Conservation (phyloP, 2,797 vertebrate genomes). For the Ambastaia sidthimunki region DNA sequence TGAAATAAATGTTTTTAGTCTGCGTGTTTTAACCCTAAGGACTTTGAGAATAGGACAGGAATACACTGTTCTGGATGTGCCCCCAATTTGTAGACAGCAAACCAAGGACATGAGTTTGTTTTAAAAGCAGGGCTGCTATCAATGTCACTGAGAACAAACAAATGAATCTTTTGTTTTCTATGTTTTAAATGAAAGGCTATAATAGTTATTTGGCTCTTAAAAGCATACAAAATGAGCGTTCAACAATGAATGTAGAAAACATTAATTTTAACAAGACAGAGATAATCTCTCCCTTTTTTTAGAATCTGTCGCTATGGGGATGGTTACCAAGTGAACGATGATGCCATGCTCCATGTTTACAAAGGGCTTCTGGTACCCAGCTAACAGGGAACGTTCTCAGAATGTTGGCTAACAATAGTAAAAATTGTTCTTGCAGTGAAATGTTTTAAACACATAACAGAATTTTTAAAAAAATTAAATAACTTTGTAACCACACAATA, state of each 20-base stretch:
- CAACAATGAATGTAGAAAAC: not conserved
- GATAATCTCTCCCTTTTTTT: constrained; percentile 3
- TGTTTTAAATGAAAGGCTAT: constrained; percentile 3
- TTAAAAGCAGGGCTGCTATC: constrained; percentile 16
- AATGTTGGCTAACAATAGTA: too few species aligned
- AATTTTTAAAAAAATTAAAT: too few species aligned
- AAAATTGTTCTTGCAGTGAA: too few species aligned
- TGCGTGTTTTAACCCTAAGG: not conserved
- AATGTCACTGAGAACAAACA: not conserved
- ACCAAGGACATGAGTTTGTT: constrained; percentile 4
- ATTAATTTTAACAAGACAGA: constrained; percentile 24
- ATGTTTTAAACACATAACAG: too few species aligned
- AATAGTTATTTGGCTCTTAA: not conserved
- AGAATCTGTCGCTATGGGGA: constrained; percentile 46
- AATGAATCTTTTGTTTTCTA: constrained; percentile 11
- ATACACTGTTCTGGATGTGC: not conserved
- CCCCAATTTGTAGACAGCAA: not conserved
- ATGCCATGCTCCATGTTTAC: constrained; percentile 53
- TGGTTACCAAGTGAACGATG: constrained; percentile 57
- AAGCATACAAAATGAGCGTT: not conserved
- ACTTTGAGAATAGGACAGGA: not conserved
- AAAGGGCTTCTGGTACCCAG: constrained; percentile 46
- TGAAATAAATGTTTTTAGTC: not conserved
- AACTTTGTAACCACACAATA: too few species aligned
- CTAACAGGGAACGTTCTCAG: too few species aligned